phyloP scores from a whole-genome alignment of 1,140 invertebrate genomes.

The Camponotus vicinus region DNA sequence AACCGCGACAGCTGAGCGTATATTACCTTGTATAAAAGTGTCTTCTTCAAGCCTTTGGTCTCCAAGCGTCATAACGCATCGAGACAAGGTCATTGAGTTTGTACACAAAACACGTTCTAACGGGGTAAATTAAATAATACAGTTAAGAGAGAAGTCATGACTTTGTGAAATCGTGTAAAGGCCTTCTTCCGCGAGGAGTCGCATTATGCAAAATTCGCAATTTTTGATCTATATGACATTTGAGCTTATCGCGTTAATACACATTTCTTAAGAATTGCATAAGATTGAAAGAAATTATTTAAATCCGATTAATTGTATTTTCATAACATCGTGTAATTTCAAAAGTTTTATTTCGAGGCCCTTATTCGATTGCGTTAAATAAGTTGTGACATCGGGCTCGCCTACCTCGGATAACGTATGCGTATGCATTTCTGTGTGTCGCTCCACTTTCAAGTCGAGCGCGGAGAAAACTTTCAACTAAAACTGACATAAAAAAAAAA shows the following conservation, averaged over 20 bases:
- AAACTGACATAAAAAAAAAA: slow-evolving; percentile 22
- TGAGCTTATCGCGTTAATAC: background rate
- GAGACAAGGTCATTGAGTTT: slow-evolving; percentile 24
- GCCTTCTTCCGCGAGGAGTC: slow-evolving; percentile 13
- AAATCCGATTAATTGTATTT: background rate
- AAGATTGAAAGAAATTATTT: background rate
- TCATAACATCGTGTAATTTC: background rate
- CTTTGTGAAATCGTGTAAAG: slow-evolving; percentile 28
- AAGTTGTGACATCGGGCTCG: background rate
- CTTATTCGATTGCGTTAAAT: slow-evolving; percentile 21
- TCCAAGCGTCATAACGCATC: background rate
- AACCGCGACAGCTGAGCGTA: slow-evolving; percentile 24
- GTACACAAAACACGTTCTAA: slow-evolving; percentile 2
- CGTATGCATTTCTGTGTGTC: slow-evolving; percentile 7
- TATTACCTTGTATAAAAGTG: slow-evolving; percentile 41
- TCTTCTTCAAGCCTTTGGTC: slow-evolving; percentile 42
- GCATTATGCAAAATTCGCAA: background rate
- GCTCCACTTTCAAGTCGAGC: slow-evolving; percentile 39
- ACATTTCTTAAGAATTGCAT: background rate
- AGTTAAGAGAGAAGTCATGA: slow-evolving; percentile 42
- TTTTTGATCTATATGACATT: background rate
- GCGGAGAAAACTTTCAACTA: slow-evolving; percentile 32
- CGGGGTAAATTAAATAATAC: slow-evolving; percentile 57
- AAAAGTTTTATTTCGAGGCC: background rate
- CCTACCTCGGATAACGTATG: slow-evolving; percentile 7